Conservation (phyloP, 2,113 vertebrate genomes). For the Dromiciops gliroides region DNA sequence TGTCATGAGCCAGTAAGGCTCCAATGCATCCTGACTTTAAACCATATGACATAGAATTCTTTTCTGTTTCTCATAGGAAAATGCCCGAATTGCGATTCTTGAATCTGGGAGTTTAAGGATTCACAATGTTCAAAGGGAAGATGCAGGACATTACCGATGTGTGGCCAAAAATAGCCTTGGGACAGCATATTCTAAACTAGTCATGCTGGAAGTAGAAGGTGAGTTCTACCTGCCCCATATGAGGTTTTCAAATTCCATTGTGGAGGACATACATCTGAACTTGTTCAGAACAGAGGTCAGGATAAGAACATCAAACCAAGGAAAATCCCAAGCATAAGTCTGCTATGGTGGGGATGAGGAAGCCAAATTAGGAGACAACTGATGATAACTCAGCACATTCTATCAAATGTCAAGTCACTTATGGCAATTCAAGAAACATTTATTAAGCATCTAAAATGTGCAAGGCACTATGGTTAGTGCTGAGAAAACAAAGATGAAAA, state of each 20-base stretch:
- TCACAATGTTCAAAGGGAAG: conserved; percentile 94
- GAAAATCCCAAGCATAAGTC: background rate
- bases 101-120: conserved; percentile 96
- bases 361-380: background rate
- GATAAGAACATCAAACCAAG: background rate
- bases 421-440: background rate
- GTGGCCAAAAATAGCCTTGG: conserved; percentile 98
- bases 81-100: conserved; percentile 90
- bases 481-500: background rate
- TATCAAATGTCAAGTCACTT: background rate
- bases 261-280: background rate
- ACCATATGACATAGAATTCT: background rate
- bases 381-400: background rate
- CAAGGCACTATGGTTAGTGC: background rate
- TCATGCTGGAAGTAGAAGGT: conserved; percentile 94
- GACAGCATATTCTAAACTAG: conserved; percentile 92
- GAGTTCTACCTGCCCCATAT: conserved; percentile 55
- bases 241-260: background rate
- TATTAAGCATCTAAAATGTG: background rate
- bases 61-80: conserved; percentile 84
- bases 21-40: background rate
- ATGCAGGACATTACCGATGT: conserved; percentile 95
- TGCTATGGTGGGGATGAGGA: background rate
- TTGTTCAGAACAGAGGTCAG: background rate
- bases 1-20: background rate